These are phyloP conservation scores for Drosophila vallismaia DNA, from an alignment of 2,888 invertebrate species.

Conservation along the genomic window DNA sequence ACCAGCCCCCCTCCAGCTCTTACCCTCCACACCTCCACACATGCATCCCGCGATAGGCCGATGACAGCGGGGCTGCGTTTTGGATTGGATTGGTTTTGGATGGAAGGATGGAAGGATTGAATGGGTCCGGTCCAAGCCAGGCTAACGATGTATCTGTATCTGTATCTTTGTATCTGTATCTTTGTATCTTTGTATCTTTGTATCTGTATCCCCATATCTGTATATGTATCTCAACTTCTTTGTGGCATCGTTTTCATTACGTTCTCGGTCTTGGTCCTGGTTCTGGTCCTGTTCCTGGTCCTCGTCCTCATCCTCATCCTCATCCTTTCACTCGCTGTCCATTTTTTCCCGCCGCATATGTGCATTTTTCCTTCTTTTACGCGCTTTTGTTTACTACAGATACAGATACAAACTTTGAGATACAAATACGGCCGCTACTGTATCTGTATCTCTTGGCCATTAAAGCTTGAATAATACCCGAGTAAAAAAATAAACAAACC, in stretches of 20 bases:
- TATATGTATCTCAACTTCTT: constrained; percentile 17
- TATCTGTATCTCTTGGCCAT: constrained; percentile 44
- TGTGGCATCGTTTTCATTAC: constrained; percentile 28
- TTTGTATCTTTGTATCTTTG: constrained; percentile 8
- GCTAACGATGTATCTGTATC: constrained; percentile 37
- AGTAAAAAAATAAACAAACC: constrained; percentile 51
- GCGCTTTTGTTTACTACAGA: constrained; percentile 73
- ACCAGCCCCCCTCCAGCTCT: not conserved
- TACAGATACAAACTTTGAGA: constrained; percentile 54
- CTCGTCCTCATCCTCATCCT: too few species aligned
- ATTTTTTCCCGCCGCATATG: constrained; percentile 3
- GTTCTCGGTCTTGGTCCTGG: constrained; percentile 14
- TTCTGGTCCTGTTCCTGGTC: too few species aligned
- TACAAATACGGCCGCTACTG: constrained; percentile 54
- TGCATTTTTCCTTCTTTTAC: constrained; percentile 64
- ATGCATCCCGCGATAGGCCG: constrained; percentile 67
- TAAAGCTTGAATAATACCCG: constrained; percentile 45
- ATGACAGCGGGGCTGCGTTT: constrained; percentile 43
- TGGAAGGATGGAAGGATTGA: constrained; percentile 12
- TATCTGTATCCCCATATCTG: constrained; percentile 20
- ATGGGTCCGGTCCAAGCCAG: constrained; percentile 18
- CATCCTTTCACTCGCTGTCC: too few species aligned
- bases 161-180: constrained; percentile 22
- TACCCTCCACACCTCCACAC: constrained; percentile 26
- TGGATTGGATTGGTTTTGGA: constrained; percentile 29